Conservation (phyloP, 1,140 invertebrate species). For the Scaptomyza hsui region DNA sequence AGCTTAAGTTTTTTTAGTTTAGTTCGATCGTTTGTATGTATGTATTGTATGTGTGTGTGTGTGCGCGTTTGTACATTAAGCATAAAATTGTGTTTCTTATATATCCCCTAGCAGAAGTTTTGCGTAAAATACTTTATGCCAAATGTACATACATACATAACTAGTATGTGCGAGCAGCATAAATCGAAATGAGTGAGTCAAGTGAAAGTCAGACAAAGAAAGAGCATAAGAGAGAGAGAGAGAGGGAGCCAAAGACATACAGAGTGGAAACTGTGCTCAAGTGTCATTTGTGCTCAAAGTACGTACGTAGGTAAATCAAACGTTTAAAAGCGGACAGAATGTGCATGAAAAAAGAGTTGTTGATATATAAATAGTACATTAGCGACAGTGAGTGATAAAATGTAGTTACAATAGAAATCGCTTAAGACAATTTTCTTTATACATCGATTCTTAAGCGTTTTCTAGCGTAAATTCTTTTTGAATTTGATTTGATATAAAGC, state of each 20-base stretch:
- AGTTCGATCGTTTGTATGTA: conserved; percentile 62
- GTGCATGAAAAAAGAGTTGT: neutral
- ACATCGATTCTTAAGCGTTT: conserved; percentile 19
- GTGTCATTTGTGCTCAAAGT: neutral
- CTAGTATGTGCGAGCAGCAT: conserved; percentile 1
- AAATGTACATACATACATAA: neutral
- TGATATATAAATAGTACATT: neutral
- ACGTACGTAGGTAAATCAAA: neutral
- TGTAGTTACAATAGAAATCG: conserved; percentile 22
- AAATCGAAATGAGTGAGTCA: neutral
- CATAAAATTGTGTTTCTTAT: conserved; percentile 1
- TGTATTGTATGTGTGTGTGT: conserved; percentile 1
- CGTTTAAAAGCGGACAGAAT: neutral
- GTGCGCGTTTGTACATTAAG: conserved; percentile 2
- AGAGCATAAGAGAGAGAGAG: neutral
- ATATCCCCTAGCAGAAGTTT: neutral
- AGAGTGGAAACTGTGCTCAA: conserved; percentile 6
- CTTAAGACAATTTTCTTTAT: conserved; percentile 7
- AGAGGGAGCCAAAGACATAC: neutral
- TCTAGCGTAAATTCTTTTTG: conserved; percentile 5
- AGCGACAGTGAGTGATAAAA: conserved; percentile 30
- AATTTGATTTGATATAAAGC: conserved; percentile 68
- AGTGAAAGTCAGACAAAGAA: neutral
- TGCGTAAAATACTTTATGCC: neutral
- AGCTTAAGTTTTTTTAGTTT: conserved; percentile 86